Percentiles rank a stretch among this genome's conserved stretches.
phyloP scores from a whole-genome alignment of 2,797 vertebrate genomes.

The Luscinia luscinia region DNA sequence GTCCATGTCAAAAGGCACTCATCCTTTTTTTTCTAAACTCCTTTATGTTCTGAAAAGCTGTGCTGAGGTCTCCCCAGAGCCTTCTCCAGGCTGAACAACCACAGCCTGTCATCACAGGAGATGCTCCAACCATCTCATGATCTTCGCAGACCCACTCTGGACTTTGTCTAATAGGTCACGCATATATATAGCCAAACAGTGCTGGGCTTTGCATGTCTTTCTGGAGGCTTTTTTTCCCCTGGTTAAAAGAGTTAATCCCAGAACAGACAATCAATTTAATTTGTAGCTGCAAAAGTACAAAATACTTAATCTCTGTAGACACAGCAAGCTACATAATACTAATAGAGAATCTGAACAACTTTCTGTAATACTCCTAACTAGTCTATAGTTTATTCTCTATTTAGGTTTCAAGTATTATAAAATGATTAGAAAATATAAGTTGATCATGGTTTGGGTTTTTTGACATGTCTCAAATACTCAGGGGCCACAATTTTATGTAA shows the following conservation, averaged over 20 bases:
- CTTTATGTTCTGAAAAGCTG: neutral
- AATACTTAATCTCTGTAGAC: neutral
- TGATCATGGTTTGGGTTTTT: neutral
- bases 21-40: neutral
- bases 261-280: neutral
- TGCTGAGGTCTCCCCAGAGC: neutral
- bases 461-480: neutral
- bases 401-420: neutral
- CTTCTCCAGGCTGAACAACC: neutral
- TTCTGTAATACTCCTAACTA: neutral
- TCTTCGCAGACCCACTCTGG: fast-evolving
- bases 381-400: neutral
- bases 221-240: fast-evolving
- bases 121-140: neutral
- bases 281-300: neutral
- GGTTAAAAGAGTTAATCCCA: neutral
- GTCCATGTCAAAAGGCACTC: neutral
- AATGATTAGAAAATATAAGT: neutral
- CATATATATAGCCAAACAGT: neutral
- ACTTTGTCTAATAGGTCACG: neutral
- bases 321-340: neutral
- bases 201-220: neutral
- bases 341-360: neutral
- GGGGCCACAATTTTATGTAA: neutral
- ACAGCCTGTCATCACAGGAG: neutral